Conservation (phyloP, 2,888 invertebrate species). For the Eulithis testata region DNA sequence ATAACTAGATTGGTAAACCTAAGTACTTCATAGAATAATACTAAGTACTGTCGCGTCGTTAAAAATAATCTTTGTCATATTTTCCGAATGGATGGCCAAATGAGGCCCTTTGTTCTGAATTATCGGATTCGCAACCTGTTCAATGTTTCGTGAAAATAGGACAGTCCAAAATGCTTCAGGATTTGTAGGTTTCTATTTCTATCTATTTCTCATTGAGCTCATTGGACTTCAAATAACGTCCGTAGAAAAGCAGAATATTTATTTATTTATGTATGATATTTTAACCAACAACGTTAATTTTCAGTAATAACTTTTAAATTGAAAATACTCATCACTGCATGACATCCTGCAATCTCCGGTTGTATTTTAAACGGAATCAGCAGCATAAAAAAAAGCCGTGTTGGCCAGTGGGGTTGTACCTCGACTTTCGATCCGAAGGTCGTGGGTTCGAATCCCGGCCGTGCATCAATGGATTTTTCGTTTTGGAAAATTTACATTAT, state of each 20-base stretch:
- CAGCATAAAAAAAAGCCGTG: too few relatives aligned
- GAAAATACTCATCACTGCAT: conserved; percentile 15
- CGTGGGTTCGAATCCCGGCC: too few relatives aligned
- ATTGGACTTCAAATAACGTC: neutral
- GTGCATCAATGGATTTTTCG: too few relatives aligned
- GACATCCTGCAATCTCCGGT: conserved; percentile 21
- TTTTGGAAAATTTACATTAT: too few relatives aligned
- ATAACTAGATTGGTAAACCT: neutral
- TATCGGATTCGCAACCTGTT: conserved; percentile 36
- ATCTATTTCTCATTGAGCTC: neutral
- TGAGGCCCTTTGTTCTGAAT: conserved; percentile 47
- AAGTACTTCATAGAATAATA: neutral
- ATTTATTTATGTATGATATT: too few relatives aligned
- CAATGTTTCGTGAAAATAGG: conserved; percentile 31
- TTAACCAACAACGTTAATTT: neutral
- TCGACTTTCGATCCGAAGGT: too few relatives aligned
- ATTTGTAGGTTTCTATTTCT: conserved; percentile 13
- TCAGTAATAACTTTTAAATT: conserved; percentile 1
- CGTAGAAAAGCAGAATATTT: too few relatives aligned
- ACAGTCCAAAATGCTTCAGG: conserved; percentile 18
- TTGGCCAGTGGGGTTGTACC: too few relatives aligned
- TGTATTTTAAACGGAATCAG: neutral
- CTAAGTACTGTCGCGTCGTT: conserved; percentile 31
- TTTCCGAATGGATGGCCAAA: conserved; percentile 41
- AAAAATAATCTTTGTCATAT: conserved; percentile 49